phyloP scores from a whole-genome alignment of 2,797 vertebrate genomes.

The Schizopygopsis malacanthus region DNA sequence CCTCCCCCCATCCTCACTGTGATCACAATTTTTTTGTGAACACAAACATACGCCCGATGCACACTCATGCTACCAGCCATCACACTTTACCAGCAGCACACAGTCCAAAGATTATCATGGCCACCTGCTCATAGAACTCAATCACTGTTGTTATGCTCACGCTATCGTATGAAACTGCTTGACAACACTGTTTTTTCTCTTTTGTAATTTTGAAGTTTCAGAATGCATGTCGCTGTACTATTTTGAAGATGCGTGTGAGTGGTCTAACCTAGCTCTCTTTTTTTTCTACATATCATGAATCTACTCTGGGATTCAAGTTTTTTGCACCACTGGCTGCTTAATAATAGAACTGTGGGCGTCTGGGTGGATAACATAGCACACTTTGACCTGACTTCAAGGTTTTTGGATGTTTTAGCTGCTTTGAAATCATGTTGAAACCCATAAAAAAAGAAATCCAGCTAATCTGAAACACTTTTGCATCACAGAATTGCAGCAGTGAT shows the following conservation, averaged over 20 bases:
- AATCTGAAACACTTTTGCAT: background rate
- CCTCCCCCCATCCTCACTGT: constrained; percentile 32
- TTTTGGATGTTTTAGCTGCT: constrained; percentile 33
- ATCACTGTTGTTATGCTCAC: constrained; percentile 41
- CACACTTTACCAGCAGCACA: constrained; percentile 47
- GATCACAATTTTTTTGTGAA: constrained; percentile 32
- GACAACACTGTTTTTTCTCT: constrained; percentile 33
- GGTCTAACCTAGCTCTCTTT: constrained; percentile 31
- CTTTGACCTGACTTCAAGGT: background rate
- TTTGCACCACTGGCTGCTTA: constrained; percentile 57
- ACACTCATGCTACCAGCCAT: constrained; percentile 30
- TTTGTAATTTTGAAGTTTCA: constrained; percentile 44
- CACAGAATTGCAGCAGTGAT: background rate
- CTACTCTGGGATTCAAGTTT: constrained; percentile 56
- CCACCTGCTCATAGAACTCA: constrained; percentile 34
- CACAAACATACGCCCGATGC: background rate
- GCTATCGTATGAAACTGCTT: constrained; percentile 46
- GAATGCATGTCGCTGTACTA: constrained; percentile 45
- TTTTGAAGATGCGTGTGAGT: constrained; percentile 25
- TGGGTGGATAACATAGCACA: constrained; percentile 51
- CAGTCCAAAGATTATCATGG: constrained; percentile 58
- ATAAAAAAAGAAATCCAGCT: background rate
- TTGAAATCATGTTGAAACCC: constrained; percentile 40
- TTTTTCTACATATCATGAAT: constrained; percentile 49
- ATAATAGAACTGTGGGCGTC: constrained; percentile 34